Base-by-base conservation (phyloP, 1,140 invertebrate genomes). In the Mamestra configurata region DNA sequence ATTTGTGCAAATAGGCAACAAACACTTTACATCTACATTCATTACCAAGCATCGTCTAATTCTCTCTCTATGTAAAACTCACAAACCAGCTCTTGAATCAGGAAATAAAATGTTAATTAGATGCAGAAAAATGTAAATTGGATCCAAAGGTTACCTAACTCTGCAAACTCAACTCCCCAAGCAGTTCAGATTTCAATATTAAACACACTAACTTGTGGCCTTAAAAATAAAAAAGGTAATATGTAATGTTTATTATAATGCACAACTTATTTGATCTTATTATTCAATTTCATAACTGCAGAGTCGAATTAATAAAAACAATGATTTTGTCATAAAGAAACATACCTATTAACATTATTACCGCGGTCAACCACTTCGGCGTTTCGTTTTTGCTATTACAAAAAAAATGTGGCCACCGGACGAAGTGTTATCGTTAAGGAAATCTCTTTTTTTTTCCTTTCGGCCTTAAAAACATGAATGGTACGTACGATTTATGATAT, bases 401-500 rank as follows among this genome's bases (percentile, higher is more conserved):
- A 85, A 86, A 88, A 91, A 88, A 89, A 82, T 71, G 80, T 84
- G 88, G 88, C 87, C 91, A 92, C 93, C 90, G 93, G 93, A 94
- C 93, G 90, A 88, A 86, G 81, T 68, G 83, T 71, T 93, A 94
- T 94, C 93, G 80, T 79, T 84, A 91, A 94, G 92, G 93, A 94
- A 93, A 94, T 94, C 92, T 90, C 80, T 24, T 86, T 87, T 92
- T 93, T 93, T 94, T 93, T 90, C 24, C 92, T 66, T 85, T 86
- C 81, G 80, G 82, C 84, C 80, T 85, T 88, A 89, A 72, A 86
- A 91, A 91, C 93, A 92, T 93, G 92, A 93, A 93, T 94, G 93
- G 93, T 91, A 86, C 85, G 84, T 90, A 93, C 90, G 91, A 94
- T 94, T 93, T 94, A 94, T 94, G 92, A 89, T 89, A 91, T 91